Conservation (phyloP, 2,888 invertebrate genomes). For the Agrochola lota region DNA sequence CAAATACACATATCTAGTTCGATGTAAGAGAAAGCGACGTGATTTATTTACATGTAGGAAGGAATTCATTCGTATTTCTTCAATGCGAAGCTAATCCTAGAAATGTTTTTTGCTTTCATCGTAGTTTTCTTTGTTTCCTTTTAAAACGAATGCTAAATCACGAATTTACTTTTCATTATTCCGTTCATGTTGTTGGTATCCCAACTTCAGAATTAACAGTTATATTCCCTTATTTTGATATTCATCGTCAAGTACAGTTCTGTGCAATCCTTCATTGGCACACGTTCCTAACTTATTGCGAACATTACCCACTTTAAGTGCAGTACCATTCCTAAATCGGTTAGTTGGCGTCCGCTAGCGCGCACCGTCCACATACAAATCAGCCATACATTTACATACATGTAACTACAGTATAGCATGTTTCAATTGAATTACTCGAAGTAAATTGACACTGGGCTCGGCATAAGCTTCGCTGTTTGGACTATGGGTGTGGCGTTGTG, state of each 20-base stretch:
- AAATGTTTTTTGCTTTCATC: not conserved
- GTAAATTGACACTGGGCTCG: slow-evolving; percentile 62
- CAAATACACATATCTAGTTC: slow-evolving; percentile 10
- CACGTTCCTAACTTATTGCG: slow-evolving; percentile 32
- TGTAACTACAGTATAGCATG: slow-evolving; percentile 50
- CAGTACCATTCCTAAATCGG: slow-evolving; percentile 68
- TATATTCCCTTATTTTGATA: slow-evolving; percentile 30
- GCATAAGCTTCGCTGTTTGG: slow-evolving; percentile 51
- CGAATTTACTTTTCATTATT: slow-evolving; percentile 1
- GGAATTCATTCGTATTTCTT: slow-evolving; percentile 2
- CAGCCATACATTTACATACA: slow-evolving; percentile 60
- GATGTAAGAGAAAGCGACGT: slow-evolving; percentile 18
- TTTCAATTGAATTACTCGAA: slow-evolving; percentile 66
- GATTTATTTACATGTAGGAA: not conserved
- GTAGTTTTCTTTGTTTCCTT: not conserved
- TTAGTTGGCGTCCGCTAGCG: slow-evolving; percentile 67
- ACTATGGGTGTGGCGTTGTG: slow-evolving; percentile 47
- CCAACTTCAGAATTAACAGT: slow-evolving; percentile 35
- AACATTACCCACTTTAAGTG: slow-evolving; percentile 55
- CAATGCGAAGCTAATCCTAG: slow-evolving; percentile 1
- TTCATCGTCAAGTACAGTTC: slow-evolving; percentile 27
- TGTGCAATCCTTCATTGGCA: slow-evolving; percentile 40
- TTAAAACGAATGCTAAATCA: not conserved
- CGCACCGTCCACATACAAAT: slow-evolving; percentile 70
- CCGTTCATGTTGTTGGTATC: slow-evolving; percentile 4